Evolutionary conservation across 2,113 vertebrate genomes (phyloP).

Genomic region (Zeus faber): DNA sequence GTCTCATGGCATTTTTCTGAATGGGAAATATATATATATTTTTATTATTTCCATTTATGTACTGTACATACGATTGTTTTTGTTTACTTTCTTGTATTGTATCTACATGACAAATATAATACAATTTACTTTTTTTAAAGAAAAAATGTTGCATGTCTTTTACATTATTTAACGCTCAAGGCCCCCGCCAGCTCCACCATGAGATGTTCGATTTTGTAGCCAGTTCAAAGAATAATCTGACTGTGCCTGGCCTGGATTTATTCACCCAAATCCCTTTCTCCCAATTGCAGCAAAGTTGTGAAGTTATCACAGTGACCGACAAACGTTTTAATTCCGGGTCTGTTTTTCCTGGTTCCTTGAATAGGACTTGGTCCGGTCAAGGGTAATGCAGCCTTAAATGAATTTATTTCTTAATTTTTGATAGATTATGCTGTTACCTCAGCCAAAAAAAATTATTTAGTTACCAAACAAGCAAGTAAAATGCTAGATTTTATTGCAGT

Average conservation of each 20-base stretch:
- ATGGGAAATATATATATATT: constrained; percentile 30
- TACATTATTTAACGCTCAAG: too few relatives aligned
- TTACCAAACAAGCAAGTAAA: too few relatives aligned
- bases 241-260: too few relatives aligned
- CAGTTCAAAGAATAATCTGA: too few relatives aligned
- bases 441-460: too few relatives aligned
- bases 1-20: constrained; percentile 35
- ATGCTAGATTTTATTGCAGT: too few relatives aligned
- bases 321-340: neutral
- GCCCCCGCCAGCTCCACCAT: too few relatives aligned
- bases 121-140: constrained; percentile 52
- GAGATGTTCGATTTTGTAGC: too few relatives aligned
- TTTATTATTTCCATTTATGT: constrained; percentile 47
- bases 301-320: neutral
- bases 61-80: constrained; percentile 51
- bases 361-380: too few relatives aligned
- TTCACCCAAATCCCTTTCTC: neutral
- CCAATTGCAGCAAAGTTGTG: neutral
- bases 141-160: constrained; percentile 29
- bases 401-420: too few relatives aligned
- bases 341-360: neutral
- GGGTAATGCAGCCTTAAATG: too few relatives aligned
- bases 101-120: constrained; percentile 54
- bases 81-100: constrained; percentile 46
- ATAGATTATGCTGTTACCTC: too few relatives aligned